phyloP scores from a whole-genome alignment of 2,888 invertebrate species.

The Leucoma salicis region DNA sequence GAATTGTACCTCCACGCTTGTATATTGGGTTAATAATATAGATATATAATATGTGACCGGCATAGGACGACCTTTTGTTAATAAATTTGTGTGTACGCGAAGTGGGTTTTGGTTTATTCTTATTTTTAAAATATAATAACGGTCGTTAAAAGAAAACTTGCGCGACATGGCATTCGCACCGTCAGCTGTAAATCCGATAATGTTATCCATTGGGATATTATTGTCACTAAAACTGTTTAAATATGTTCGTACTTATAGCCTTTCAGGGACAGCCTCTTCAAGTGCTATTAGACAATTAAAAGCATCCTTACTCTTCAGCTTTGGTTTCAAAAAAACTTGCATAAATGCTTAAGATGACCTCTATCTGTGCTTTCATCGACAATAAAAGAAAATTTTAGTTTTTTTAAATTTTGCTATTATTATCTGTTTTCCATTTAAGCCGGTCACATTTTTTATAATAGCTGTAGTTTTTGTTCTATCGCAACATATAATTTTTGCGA shows the following conservation, averaged over 20 bases:
- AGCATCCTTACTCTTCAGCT: slow-evolving; percentile 15
- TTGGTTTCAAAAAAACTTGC: slow-evolving; percentile 16
- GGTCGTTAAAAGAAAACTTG: too few relatives aligned
- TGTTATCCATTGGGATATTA: slow-evolving; percentile 25
- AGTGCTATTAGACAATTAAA: slow-evolving; percentile 24
- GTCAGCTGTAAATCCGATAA: too few relatives aligned
- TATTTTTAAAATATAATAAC: too few relatives aligned
- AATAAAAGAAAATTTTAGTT: slow-evolving; percentile 19
- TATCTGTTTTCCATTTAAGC: slow-evolving; percentile 12
- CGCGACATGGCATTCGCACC: too few relatives aligned
- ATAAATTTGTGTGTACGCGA: too few relatives aligned
- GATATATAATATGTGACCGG: too few relatives aligned
- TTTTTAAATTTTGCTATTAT: slow-evolving; percentile 8
- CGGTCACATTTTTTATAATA: slow-evolving; percentile 16
- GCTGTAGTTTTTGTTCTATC: slow-evolving; percentile 17
- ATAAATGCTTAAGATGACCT: slow-evolving; percentile 18
- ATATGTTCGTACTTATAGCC: slow-evolving; percentile 18
- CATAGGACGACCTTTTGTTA: too few relatives aligned
- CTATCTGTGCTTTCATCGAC: slow-evolving; percentile 23
- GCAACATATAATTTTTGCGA: neutral
- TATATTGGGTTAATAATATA: too few relatives aligned
- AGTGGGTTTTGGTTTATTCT: too few relatives aligned
- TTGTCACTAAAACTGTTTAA: slow-evolving; percentile 23
- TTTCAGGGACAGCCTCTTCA: slow-evolving; percentile 21
- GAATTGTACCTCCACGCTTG: too few relatives aligned